Percentiles rank a stretch among this genome's conserved stretches.
Evolutionary conservation across 1,140 invertebrate species (phyloP).

Genomic region (Cyrtorhinus lividipennis): DNA sequence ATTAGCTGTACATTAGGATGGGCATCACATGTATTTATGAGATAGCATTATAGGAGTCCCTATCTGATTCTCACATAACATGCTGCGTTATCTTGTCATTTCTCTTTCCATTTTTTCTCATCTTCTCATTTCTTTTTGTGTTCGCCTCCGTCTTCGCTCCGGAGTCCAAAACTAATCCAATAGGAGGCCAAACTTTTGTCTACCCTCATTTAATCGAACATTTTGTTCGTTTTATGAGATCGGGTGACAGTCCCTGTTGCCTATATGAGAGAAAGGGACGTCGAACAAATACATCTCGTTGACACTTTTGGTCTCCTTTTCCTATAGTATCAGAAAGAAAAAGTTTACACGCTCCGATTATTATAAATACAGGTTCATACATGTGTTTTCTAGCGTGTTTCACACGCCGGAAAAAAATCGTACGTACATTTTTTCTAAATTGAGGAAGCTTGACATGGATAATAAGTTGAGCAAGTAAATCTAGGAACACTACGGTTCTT

Average conservation of each 20-base stretch:
- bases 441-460: neutral
- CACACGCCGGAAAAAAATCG: neutral
- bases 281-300: too few relatives aligned
- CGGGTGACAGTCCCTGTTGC: neutral
- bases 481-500: neutral
- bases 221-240: neutral
- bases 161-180: neutral
- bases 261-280: too few relatives aligned
- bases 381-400: neutral
- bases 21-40: constrained; percentile 3
- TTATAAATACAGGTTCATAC: neutral
- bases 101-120: neutral
- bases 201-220: neutral
- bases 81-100: constrained; percentile 1
- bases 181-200: neutral
- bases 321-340: neutral
- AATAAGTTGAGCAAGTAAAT: neutral
- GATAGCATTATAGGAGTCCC: neutral
- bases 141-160: too few relatives aligned
- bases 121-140: neutral
- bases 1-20: constrained; percentile 7
- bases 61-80: constrained; percentile 1
- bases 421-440: neutral
- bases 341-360: neutral
- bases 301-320: neutral